Conservation (phyloP, 23 tunicate species). For the Styela clava region DNA sequence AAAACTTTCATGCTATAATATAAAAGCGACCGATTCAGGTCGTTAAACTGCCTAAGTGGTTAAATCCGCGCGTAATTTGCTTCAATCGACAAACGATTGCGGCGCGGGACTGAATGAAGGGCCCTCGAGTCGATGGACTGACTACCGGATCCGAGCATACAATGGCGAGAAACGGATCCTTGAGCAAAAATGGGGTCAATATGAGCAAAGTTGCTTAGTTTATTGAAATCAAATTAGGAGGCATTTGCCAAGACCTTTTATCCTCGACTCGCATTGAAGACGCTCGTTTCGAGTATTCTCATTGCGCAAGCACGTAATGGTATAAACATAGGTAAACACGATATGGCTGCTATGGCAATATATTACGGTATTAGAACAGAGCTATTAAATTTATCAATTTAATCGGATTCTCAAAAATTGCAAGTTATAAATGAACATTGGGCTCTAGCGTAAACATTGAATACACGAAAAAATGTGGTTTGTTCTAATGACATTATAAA, state of each 20-base stretch:
- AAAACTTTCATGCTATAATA: too few species aligned
- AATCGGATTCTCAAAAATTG: too few species aligned
- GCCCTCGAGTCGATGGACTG: not conserved
- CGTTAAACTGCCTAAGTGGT: constrained; percentile 12
- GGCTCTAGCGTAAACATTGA: too few species aligned
- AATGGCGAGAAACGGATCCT: not conserved
- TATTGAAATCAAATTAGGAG: not conserved
- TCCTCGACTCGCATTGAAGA: not conserved
- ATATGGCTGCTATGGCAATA: not conserved
- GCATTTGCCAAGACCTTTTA: not conserved
- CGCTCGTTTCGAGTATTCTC: too few species aligned
- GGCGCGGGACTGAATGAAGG: not conserved
- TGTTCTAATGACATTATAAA: too few species aligned
- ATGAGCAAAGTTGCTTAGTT: not conserved
- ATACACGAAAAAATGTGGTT: too few species aligned
- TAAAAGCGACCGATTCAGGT: constrained; percentile 1
- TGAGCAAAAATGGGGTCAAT: not conserved
- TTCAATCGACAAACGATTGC: not conserved
- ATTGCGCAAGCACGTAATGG: not conserved
- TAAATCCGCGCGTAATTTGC: constrained; percentile 17
- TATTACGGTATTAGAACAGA: too few species aligned
- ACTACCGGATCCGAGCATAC: not conserved
- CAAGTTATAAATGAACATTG: too few species aligned
- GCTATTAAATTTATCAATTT: too few species aligned
- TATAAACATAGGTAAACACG: not conserved